Evolutionary conservation across 2,797 vertebrate genomes (phyloP).

Genomic region (Selene dorsalis): DNA sequence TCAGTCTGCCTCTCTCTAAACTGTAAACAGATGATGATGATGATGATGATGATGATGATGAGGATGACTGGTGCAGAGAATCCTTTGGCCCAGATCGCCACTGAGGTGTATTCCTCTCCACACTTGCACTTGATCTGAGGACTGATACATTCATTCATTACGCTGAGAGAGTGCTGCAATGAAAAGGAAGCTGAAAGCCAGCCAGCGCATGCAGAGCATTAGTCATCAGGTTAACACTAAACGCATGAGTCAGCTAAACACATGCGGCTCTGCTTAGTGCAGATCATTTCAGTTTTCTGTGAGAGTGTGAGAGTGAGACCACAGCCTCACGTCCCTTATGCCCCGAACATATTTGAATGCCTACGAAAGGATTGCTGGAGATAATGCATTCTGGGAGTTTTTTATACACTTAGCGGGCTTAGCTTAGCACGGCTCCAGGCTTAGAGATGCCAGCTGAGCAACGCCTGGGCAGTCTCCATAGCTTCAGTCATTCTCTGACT

Average conservation of each 20-base stretch:
- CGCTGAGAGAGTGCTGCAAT: conserved; percentile 23
- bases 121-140: conserved; percentile 1
- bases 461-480: background rate
- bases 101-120: background rate
- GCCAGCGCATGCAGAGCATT: conserved; percentile 28
- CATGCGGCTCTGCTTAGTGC: conserved; percentile 11
- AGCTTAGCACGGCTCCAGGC: background rate
- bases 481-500: background rate
- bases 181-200: conserved; percentile 15
- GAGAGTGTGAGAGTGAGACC: background rate
- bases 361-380: background rate
- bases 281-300: conserved; percentile 4
- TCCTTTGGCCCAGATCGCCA: background rate
- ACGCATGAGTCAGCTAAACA: conserved; percentile 38
- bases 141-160: conserved; percentile 31
- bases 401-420: background rate
- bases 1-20: background rate
- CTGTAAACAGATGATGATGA: background rate
- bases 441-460: background rate
- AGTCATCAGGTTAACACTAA: conserved; percentile 33
- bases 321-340: background rate
- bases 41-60: background rate
- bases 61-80: background rate
- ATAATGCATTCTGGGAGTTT: background rate
- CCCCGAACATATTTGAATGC: background rate